Conservation (phyloP, 2,888 invertebrate genomes). For the Tetragonula carbonaria region DNA sequence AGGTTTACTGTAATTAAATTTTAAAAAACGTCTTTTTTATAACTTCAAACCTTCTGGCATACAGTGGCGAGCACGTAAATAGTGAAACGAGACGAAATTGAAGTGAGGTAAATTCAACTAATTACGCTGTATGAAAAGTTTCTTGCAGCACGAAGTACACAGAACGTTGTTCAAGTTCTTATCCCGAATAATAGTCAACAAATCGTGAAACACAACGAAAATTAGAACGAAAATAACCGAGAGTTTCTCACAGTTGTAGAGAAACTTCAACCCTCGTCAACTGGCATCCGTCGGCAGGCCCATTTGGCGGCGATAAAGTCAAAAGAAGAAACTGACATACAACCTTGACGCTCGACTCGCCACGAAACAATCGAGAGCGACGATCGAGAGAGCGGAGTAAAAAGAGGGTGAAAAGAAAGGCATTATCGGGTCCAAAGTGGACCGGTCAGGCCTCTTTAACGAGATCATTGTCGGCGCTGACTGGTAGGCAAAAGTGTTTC, state of each 20-base stretch:
- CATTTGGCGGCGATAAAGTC: conserved; percentile 24
- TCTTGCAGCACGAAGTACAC: background rate
- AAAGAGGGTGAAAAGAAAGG: conserved; percentile 50
- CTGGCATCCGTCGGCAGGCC: conserved; percentile 32
- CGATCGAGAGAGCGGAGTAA: conserved; percentile 11
- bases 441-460: conserved; percentile 65
- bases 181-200: no score
- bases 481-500: conserved; percentile 63
- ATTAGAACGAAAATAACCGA: background rate
- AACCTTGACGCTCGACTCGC: conserved; percentile 12
- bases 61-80: background rate
- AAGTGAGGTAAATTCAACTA: background rate
- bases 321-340: conserved; percentile 53
- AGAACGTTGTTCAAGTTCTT: no score
- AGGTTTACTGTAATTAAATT: background rate
- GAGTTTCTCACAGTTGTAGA: conserved; percentile 19
- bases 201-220: background rate
- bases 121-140: background rate
- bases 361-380: conserved; percentile 35
- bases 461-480: conserved; percentile 60
- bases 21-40: background rate
- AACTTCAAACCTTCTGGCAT: background rate
- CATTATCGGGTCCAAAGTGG: conserved; percentile 60
- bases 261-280: background rate
- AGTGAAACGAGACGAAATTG: background rate